Percentiles rank a stretch among this genome's conserved stretches.
These are phyloP conservation scores for Otolemur crassicaudatus DNA, from an alignment of 2,797 vertebrate genomes.

Conservation along the genomic window DNA sequence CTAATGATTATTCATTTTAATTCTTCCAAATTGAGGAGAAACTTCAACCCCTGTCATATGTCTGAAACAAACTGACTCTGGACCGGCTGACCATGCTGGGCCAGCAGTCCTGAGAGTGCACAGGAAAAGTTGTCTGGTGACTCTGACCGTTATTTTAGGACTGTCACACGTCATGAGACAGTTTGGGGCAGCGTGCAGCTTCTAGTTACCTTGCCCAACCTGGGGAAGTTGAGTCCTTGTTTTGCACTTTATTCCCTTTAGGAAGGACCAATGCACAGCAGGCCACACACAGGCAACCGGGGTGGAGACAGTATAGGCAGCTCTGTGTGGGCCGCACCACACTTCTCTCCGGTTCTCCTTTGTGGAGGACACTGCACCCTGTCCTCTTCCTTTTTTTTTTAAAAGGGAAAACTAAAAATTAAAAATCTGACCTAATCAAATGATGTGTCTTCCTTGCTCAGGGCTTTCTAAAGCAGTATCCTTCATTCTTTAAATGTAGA, in stretches of 20 bases:
- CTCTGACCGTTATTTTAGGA: not conserved
- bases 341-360: not conserved
- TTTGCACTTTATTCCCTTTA: not conserved
- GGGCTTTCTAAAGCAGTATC: not conserved
- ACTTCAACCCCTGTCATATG: not conserved
- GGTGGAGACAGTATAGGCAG: not conserved
- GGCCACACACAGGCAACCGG: not conserved
- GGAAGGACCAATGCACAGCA: not conserved
- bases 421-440: constrained; percentile 1
- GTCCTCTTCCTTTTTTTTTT: not conserved
- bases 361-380: not conserved
- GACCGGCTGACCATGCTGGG: not conserved
- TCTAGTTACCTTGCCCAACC: not conserved
- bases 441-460: not conserved
- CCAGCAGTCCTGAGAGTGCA: not conserved
- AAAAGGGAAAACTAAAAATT: not conserved
- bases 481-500: constrained; percentile 41
- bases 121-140: not conserved
- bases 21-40: not conserved
- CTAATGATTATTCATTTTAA: not conserved
- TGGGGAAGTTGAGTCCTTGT: constrained; percentile 39
- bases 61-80: constrained; percentile 2
- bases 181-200: not conserved
- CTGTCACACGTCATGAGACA: not conserved
- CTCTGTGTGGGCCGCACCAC: not conserved